Conservation (phyloP, 2,797 vertebrate species). For the Argentina silus region DNA sequence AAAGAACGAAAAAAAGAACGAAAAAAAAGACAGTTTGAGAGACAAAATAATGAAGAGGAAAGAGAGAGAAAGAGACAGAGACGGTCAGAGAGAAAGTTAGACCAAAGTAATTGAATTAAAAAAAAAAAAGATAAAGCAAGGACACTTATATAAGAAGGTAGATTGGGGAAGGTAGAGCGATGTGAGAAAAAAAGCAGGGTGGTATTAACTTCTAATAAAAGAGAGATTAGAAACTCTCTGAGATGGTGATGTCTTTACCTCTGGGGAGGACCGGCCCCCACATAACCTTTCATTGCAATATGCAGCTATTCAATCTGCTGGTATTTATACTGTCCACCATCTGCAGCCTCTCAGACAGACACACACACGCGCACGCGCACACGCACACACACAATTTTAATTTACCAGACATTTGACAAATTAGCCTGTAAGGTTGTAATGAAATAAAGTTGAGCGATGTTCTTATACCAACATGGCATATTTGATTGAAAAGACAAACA, state of each 20-base stretch:
- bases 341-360: conserved; percentile 43
- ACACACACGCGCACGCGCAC: conserved; percentile 18
- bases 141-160: conserved; percentile 42
- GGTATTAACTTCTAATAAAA: conserved; percentile 82
- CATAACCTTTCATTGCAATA: conserved; percentile 75
- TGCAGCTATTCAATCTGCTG: conserved; percentile 37
- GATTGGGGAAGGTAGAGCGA: conserved; percentile 56
- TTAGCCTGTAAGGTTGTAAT: too few relatives aligned
- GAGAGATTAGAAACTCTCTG: conserved; percentile 72
- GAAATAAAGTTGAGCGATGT: too few relatives aligned
- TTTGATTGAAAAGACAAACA: too few relatives aligned
- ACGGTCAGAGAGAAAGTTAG: neutral
- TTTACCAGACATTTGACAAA: too few relatives aligned
- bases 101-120: conserved; percentile 1
- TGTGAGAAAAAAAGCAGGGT: conserved; percentile 72
- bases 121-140: neutral
- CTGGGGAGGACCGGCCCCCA: conserved; percentile 70
- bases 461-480: too few relatives aligned
- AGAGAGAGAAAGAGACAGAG: neutral
- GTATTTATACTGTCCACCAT: conserved; percentile 54
- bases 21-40: conserved; percentile 44
- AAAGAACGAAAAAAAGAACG: conserved; percentile 23
- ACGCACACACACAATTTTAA: conserved; percentile 39
- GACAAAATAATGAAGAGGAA: conserved; percentile 28
- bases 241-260: conserved; percentile 67